Conservation (phyloP, 2,888 invertebrate species). For the Chrysodeixis includens region DNA sequence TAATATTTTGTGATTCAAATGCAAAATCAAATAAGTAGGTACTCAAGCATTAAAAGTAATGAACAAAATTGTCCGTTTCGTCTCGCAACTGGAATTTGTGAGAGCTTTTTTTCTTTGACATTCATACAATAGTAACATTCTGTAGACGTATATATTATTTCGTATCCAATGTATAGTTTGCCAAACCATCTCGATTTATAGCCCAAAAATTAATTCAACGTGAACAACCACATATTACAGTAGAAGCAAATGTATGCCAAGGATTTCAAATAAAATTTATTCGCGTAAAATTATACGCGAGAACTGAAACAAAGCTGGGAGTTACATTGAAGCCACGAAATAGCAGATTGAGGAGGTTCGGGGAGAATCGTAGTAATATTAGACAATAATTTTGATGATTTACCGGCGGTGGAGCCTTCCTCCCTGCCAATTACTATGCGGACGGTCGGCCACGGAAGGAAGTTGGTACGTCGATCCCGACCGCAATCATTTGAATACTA, state of each 20-base stretch:
- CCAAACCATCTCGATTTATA: conserved; percentile 22
- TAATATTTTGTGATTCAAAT: conserved; percentile 50
- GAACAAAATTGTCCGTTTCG: conserved; percentile 41
- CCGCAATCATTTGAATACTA: conserved; percentile 87
- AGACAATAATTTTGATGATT: conserved; percentile 88
- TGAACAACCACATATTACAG: conserved; percentile 54
- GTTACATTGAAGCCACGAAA: conserved; percentile 76
- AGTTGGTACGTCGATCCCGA: conserved; percentile 83
- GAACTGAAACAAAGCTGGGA: conserved; percentile 78
- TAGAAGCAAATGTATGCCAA: conserved; percentile 65
- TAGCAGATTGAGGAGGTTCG: conserved; percentile 80
- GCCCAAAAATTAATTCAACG: conserved; percentile 33
- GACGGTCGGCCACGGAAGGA: conserved; percentile 84
- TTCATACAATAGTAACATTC: conserved; percentile 13
- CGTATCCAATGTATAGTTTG: conserved; percentile 35
- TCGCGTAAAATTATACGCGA: conserved; percentile 45
- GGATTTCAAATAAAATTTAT: conserved; percentile 74
- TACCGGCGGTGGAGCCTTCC: conserved; percentile 79
- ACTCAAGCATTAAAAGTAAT: conserved; percentile 55
- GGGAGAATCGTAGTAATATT: conserved; percentile 80
- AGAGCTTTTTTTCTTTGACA: conserved; percentile 14
- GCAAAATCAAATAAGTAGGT: conserved; percentile 47
- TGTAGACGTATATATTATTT: conserved; percentile 18
- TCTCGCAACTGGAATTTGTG: conserved; percentile 16
- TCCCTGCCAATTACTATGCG: conserved; percentile 85